A percentile compares a stretch with the other conserved stretches of the same genome.
These are phyloP conservation scores for Amblyornis subalaris DNA, from an alignment of 2,113 vertebrate species.

Conservation along the genomic window DNA sequence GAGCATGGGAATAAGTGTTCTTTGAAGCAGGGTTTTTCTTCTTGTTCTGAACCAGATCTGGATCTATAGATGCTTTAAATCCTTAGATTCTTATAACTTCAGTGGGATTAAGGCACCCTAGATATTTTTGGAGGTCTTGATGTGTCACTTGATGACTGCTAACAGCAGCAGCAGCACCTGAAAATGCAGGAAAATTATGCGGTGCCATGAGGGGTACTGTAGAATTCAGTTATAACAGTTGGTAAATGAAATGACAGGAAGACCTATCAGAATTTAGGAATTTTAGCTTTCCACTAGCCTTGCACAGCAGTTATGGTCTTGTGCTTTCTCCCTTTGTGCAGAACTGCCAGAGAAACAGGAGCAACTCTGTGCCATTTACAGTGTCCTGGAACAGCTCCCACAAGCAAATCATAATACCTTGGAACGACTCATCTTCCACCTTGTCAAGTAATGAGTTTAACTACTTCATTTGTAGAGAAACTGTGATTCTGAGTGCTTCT, in stretches of 20 bases:
- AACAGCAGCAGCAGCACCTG: not conserved
- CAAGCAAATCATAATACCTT: conserved; percentile 83
- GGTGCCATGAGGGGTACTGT: not conserved
- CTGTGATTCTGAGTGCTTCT: not conserved
- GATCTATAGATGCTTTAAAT: not conserved
- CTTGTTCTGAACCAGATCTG: not conserved
- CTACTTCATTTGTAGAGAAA: not conserved
- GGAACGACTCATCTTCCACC: conserved; percentile 93
- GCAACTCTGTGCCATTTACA: conserved; percentile 88
- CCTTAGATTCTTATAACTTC: not conserved
- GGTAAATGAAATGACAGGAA: not conserved
- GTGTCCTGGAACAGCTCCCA: conserved; percentile 87
- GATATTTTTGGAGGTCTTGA: not conserved
- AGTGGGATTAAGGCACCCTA: not conserved
- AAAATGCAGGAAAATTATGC: not conserved
- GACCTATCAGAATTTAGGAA: not conserved
- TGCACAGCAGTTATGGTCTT: not conserved
- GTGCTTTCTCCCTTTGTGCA: conserved; percentile 24
- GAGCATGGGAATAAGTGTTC: not conserved
- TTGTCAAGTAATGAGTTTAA: conserved; percentile 83
- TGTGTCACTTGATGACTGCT: not conserved
- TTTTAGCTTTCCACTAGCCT: not conserved
- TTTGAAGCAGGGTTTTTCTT: not conserved
- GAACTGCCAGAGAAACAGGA: conserved; percentile 93
- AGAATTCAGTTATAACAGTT: not conserved